These are phyloP conservation scores for Phataginus tricuspis DNA, from an alignment of 2,797 vertebrate genomes.

Conservation along the genomic window DNA sequence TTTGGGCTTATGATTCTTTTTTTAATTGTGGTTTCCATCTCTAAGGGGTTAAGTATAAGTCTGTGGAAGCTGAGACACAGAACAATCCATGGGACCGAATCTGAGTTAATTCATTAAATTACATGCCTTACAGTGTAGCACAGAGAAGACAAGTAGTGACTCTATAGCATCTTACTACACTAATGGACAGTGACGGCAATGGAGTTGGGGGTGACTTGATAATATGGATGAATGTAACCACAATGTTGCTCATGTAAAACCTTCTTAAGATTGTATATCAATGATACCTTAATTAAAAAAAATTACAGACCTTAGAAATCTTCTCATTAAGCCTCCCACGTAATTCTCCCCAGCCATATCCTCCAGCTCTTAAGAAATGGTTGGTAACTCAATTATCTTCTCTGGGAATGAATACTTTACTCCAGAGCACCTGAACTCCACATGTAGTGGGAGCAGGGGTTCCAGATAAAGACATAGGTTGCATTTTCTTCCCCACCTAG, in stretches of 20 bases:
- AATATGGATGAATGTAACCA: too few species aligned
- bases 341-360: conserved; percentile 31
- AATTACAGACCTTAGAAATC: background rate
- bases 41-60: background rate
- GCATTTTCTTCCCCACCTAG: background rate
- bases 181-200: too few species aligned
- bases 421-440: conserved; percentile 5
- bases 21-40: background rate
- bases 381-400: conserved; percentile 58
- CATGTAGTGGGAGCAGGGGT: background rate
- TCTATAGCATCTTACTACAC: too few species aligned
- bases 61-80: background rate
- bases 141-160: too few species aligned
- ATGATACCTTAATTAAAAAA: too few species aligned
- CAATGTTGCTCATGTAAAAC: too few species aligned
- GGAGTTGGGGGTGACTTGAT: too few species aligned
- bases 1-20: background rate
- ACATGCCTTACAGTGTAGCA: background rate
- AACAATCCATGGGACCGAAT: background rate
- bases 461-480: background rate
- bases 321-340: conserved; percentile 6
- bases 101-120: conserved; percentile 44
- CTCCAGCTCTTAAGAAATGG: conserved; percentile 23
- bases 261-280: too few species aligned
- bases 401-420: background rate